These are phyloP conservation scores for Ephydatia muelleri DNA, from an alignment of 37 sponge, comb jelly and placozoan species.

Conservation along the genomic window DNA sequence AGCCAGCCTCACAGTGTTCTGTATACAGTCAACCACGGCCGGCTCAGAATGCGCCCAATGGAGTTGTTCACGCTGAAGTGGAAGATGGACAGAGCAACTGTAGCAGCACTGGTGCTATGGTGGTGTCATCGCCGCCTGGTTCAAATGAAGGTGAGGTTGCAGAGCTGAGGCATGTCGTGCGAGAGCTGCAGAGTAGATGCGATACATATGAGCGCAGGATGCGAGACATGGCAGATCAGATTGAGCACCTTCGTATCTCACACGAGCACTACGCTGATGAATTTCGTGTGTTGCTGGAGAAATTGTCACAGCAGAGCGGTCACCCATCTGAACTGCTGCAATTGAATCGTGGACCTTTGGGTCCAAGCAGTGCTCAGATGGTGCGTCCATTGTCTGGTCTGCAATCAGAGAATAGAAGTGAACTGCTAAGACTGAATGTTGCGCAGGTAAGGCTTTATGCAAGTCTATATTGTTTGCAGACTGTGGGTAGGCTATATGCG, in stretches of 20 bases:
- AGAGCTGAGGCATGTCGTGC: not conserved
- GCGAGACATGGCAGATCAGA: not conserved
- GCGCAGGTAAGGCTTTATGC: not conserved
- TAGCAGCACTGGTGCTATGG: not conserved
- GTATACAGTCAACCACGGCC: not conserved
- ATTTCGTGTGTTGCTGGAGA: not conserved
- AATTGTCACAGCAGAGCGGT: not conserved
- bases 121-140: too few relatives aligned
- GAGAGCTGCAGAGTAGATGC: not conserved
- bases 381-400: not conserved
- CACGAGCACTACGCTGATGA: not conserved
- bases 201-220: not conserved
- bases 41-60: too few relatives aligned
- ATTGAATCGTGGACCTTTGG: not conserved
- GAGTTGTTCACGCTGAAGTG: not conserved
- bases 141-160: not conserved
- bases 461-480: not conserved
- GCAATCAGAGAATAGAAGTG: not conserved
- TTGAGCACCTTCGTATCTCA: not conserved
- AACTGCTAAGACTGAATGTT: not conserved
- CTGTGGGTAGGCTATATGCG: too few relatives aligned
- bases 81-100: not conserved
- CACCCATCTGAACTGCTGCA: not conserved
- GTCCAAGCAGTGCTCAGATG: not conserved
- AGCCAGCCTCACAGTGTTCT: not conserved